Conservation (phyloP, 2,113 vertebrate species). For the Mustelus asterias region DNA sequence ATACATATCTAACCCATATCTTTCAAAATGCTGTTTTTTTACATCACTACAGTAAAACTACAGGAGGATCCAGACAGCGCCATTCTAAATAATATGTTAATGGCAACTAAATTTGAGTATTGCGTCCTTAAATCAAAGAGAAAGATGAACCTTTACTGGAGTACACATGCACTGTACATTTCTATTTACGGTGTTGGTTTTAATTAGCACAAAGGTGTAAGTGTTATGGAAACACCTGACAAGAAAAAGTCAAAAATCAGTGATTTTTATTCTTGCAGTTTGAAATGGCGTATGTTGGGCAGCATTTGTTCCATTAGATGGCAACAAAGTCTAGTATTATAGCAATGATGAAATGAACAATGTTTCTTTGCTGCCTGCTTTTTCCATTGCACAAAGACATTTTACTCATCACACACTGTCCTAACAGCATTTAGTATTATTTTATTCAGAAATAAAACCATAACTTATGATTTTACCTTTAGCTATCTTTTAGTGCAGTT, state of each 20-base stretch:
- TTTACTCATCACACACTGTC: not conserved
- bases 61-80: not conserved
- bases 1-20: not conserved
- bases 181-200: not conserved
- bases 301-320: constrained; percentile 93
- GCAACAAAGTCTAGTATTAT: constrained; percentile 85
- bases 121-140: not conserved
- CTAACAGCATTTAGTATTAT: not conserved
- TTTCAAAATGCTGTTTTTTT: not conserved
- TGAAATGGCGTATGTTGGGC: constrained; percentile 36
- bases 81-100: not conserved
- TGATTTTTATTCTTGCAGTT: not conserved
- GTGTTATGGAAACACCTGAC: not conserved
- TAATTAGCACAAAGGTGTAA: not conserved
- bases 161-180: not conserved
- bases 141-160: not conserved
- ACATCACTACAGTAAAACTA: not conserved
- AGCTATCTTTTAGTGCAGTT: not conserved
- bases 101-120: not conserved
- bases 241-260: not conserved
- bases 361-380: not conserved
- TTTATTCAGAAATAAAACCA: not conserved
- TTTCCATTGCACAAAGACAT: not conserved
- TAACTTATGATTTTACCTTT: not conserved
- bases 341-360: constrained; percentile 3